Base-by-base conservation (phyloP, 2,113 vertebrate species). In the Ceuthmochares aereus region DNA sequence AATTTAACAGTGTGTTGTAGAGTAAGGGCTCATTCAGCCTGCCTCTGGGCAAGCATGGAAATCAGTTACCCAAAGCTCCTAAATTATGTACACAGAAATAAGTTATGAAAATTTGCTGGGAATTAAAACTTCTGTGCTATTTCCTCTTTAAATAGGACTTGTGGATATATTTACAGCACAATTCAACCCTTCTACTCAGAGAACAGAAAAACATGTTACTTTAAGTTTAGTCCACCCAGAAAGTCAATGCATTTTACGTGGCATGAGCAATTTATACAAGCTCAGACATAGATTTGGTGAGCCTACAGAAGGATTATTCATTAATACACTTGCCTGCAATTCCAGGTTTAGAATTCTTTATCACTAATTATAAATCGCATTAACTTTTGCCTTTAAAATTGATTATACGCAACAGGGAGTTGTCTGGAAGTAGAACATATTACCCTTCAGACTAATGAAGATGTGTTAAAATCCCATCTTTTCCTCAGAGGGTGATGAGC, bases 381-480 rank as follows among this genome's bases (percentile, higher is more conserved):
- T 95, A 96, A 94, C 87, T 96, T 94, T 82, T 91, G 84, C 95
- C 86, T 96, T 96, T 97, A 96, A 94, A 94, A 95, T 90, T 90
- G 92, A 94, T 90, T 92, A 79, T 45, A 93, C 3, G 8, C 90
- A 96, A 95, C 36, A 0, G 49, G 47, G 73, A 96, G 90, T 86
- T 87, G 90, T 92, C 96, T 92, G 83, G 15, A 81, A 75, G 88
- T 36, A 93, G 86, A 93, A 96, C 73, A 23, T 73, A 92, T 79
- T 89, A 72, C 58, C 54, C 88, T 74, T 88, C 83, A 89, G 83
- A 47, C 80, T 96, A 93, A 96, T 86, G 95, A 89, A 90, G 86
- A 92, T 36, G 62, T 60, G 92, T 86, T 90, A 84, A 96, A 93
- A 91, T 70, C 76, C 72, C 68, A 75, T 80, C 83, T 80, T 93